Percentiles rank a stretch among this genome's conserved stretches.
Evolutionary conservation across 64 coral and sea anemone species (phyloP).

Genomic region (Stylophora pistillata): DNA sequence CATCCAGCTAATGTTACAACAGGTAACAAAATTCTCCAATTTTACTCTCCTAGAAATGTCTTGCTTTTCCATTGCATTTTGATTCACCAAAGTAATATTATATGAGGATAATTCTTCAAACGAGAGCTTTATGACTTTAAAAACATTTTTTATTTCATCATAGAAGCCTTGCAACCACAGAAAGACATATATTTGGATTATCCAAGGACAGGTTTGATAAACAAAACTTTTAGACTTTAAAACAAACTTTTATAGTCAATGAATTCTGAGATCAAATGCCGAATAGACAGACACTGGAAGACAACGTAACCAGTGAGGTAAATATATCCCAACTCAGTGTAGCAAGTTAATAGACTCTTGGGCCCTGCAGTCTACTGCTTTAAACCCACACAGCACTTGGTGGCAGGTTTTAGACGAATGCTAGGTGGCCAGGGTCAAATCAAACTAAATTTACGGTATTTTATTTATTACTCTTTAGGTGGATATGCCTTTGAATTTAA

Average conservation of each 20-base stretch:
- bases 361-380: too few relatives aligned
- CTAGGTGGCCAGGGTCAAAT: too few relatives aligned
- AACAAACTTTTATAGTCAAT: too few relatives aligned
- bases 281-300: too few relatives aligned
- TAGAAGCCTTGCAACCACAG: constrained; percentile 1
- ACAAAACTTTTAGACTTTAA: too few relatives aligned
- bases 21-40: neutral
- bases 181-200: constrained; percentile 2
- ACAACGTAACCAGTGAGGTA: too few relatives aligned
- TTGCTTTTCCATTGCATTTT: neutral
- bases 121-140: neutral
- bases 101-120: neutral
- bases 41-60: too few relatives aligned
- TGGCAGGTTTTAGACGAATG: too few relatives aligned
- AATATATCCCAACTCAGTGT: too few relatives aligned
- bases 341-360: too few relatives aligned
- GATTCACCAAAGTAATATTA: neutral
- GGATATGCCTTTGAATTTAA: neutral
- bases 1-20: neutral
- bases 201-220: constrained; percentile 14
- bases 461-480: neutral
- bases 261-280: too few relatives aligned
- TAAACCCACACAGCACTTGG: too few relatives aligned
- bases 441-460: neutral
- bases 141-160: neutral